phyloP scores from a whole-genome alignment of 2,113 vertebrate species.

The Fulica atra region DNA sequence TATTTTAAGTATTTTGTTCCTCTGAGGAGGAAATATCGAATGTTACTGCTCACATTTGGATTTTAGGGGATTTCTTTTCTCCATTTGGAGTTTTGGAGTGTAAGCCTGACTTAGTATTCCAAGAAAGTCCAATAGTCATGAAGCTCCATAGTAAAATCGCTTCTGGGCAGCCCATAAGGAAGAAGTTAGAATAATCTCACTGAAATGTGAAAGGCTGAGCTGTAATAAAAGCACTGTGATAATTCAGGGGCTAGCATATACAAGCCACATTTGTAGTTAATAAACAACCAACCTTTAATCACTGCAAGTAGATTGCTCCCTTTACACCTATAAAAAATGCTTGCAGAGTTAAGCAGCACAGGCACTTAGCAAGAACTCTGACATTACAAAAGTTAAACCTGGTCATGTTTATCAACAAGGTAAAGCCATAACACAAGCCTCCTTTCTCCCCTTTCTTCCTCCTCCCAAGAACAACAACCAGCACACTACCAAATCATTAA shows the following conservation, averaged over 20 bases:
- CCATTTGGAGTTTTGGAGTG: background rate
- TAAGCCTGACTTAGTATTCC: background rate
- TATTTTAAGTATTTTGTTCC: constrained; percentile 5
- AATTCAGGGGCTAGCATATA: background rate
- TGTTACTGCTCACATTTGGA: background rate
- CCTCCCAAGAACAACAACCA: background rate
- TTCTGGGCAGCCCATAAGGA: background rate
- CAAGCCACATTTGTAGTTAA: background rate
- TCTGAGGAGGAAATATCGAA: background rate
- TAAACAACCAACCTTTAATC: constrained; percentile 24
- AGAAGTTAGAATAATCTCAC: background rate
- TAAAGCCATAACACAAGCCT: background rate
- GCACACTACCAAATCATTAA: background rate
- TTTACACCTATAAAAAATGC: background rate
- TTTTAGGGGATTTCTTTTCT: background rate
- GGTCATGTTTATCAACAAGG: background rate
- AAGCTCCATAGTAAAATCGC: background rate
- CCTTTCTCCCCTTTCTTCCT: background rate
- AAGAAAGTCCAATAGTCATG: background rate
- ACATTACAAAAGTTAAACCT: background rate
- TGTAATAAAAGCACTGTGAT: background rate
- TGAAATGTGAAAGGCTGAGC: background rate
- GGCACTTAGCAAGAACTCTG: background rate
- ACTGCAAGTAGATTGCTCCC: background rate
- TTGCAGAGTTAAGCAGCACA: background rate